Evolutionary conservation across 2,113 vertebrate genomes (phyloP).

Genomic region (Collichthys lucidus): DNA sequence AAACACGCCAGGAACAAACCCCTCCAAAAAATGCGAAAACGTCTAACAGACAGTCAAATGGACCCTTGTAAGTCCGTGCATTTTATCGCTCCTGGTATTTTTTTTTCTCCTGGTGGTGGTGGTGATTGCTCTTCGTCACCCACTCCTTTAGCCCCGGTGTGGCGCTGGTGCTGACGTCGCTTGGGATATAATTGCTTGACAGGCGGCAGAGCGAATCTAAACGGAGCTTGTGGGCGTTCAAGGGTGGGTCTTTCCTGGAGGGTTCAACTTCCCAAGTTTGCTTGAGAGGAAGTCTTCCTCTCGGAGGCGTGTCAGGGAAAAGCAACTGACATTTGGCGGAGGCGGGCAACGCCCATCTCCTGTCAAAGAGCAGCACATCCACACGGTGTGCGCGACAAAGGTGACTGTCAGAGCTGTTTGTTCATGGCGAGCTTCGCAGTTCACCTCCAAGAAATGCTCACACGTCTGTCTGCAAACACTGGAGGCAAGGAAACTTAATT

Average conservation of each 20-base stretch:
- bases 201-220: slow-evolving; percentile 59
- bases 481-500: too few relatives aligned
- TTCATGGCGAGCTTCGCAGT: too few relatives aligned
- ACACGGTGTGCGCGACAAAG: too few relatives aligned
- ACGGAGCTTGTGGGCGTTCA: background rate
- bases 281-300: slow-evolving; percentile 66
- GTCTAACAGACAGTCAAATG: slow-evolving; percentile 48
- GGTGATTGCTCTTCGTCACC: slow-evolving; percentile 75
- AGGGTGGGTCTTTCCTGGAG: slow-evolving; percentile 37
- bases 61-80: slow-evolving; percentile 57
- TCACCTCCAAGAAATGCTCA: background rate
- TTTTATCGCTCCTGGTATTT: slow-evolving; percentile 67
- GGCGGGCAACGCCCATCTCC: slow-evolving; percentile 81
- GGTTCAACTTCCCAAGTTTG: slow-evolving; percentile 67
- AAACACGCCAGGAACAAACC: background rate
- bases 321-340: slow-evolving; percentile 71
- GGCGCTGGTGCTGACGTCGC: slow-evolving; percentile 72
- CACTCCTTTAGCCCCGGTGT: slow-evolving; percentile 73
- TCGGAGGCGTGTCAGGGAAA: slow-evolving; percentile 74
- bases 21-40: slow-evolving; percentile 4
- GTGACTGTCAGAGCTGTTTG: too few relatives aligned
- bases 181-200: slow-evolving; percentile 68
- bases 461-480: background rate
- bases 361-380: slow-evolving; percentile 58
- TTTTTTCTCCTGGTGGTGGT: slow-evolving; percentile 53